Base-by-base conservation (phyloP, 2,113 vertebrate species). In the Leucoraja erinaceus region DNA sequence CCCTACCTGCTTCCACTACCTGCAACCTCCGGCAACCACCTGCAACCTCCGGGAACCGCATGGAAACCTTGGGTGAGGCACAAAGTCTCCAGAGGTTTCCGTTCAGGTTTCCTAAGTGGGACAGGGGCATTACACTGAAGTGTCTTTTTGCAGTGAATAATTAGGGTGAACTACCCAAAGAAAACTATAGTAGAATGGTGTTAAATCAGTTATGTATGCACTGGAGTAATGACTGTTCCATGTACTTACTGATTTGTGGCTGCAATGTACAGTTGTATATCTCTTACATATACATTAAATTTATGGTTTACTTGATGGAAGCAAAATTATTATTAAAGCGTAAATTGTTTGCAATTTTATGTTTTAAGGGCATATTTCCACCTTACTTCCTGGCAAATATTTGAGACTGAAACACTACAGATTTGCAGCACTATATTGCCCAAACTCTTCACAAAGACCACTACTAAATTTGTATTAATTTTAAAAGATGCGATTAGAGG, bases 231-330 rank as follows among this genome's bases (percentile, higher is more conserved):
- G 97, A 97, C 96, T 95, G 95, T 95, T 96, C 95, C 95, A 95
- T 95, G 96, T 93, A 96, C 94, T 95, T 7, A 16, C 95, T 93
- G 97, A 99, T 99, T 98, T 99, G 98, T 98, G 96, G 96, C 96
- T 96, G 95, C 97, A 97, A 97, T 97, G 97, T 98, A 96, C 96
- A 98, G 96, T 95, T 97, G 97, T 98, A 97, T 97, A 98, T 99
- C 98, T 99, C 97, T 96, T 96, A 98, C n/a, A n/a, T n/a, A n/a
- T n/a, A 31, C n/a, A 20, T 59, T 66, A 90, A 68, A 68, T 68
- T 66, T 61, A 90, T 33, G n/a, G 61, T n/a, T 33, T 66, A 20
- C 61, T 90, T 90, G 59, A 68, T 38, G 12, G 16, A 68, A 90
- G 86, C 9, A 68, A 33, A 90, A 38, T 68, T 90, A 66, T 90